A percentile compares a stretch with the other conserved stretches of the same genome.
These are phyloP conservation scores for Sylvia borin DNA, from an alignment of 2,797 vertebrate species.

Conservation along the genomic window DNA sequence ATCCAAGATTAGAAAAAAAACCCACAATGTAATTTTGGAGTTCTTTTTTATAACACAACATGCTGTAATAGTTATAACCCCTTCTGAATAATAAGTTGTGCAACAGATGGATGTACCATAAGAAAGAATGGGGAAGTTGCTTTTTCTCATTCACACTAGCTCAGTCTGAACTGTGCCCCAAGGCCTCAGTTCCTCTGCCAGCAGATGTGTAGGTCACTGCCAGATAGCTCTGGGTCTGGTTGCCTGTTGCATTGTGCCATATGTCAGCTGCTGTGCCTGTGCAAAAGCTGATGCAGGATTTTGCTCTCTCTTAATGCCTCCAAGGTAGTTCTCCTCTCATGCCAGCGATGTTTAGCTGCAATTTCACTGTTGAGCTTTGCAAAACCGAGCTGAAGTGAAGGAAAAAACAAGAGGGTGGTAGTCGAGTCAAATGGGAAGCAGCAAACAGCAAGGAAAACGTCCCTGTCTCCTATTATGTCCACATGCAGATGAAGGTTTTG, in stretches of 20 bases:
- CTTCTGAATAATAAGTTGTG: neutral
- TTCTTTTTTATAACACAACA: neutral
- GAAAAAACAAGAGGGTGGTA: neutral
- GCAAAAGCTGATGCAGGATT: constrained; percentile 11
- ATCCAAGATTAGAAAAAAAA: neutral
- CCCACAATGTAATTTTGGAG: neutral
- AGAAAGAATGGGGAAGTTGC: neutral
- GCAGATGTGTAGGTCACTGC: constrained; percentile 35
- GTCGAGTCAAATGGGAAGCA: neutral
- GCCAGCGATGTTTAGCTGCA: neutral
- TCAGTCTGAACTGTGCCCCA: neutral
- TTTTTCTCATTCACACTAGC: neutral
- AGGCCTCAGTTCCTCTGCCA: neutral
- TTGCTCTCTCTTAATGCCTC: neutral
- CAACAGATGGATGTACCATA: neutral
- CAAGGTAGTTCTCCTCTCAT: neutral
- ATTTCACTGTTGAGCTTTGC: neutral
- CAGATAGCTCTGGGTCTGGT: constrained; percentile 18
- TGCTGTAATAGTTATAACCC: neutral
- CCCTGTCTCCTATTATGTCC: neutral
- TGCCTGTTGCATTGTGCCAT: constrained; percentile 13
- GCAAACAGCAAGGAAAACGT: neutral
- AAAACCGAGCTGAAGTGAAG: neutral
- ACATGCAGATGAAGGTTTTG: neutral
- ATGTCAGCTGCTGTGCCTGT: neutral